Evolutionary conservation across 1,140 invertebrate species (phyloP), one percentile per base, ranked within the genome.

Genomic region (Nasonia vitripennis): DNA sequence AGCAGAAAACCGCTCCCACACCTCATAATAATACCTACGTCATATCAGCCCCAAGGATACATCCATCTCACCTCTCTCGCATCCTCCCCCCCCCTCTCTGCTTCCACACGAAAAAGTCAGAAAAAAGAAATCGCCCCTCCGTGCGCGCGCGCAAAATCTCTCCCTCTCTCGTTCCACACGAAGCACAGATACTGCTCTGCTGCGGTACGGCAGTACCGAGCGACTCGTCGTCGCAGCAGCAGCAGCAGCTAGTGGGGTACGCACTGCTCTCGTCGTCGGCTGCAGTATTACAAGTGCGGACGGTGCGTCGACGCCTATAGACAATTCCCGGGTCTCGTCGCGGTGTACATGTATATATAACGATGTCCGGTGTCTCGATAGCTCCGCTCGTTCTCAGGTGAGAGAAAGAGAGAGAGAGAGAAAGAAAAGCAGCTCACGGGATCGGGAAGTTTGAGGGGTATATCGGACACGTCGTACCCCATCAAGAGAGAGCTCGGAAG

Each of bases 181-280:
- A 12, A 51, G 48, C 14, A 14, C 12, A 12, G 10, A 4, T 51
- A 17, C 14, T 62, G 20, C 14, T 27, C 27, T 20, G 55, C 55
- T 62, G 55, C 55, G 55, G 20, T n/a, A 62, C 45, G 45, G 77
- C 81, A 83, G 81, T 83, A 62, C 55, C 55, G 70, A 75, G 81
- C 81, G 71, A 34, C 81, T 37, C 71, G 71, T 45, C 74, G 73
- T 77, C 73, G 74, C 62, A 27, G 78, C 62, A 45, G 12, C 62
- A 45, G 73, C 6, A n/a, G n/a, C n/a, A n/a, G n/a, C n/a, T 10
- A 62, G 55, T 17, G 55, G 55, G 55, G 4, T 45, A 45, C 41
- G 17, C 48, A n/a, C 55, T 62, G 17, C 20, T 14, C 14, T 62
- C 20, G 17, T n/a, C 1, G 14, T 62, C 55, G 55, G 17, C 55